Evolutionary conservation across 2,888 invertebrate genomes (phyloP).

Genomic region (Pseudanteris insignis): DNA sequence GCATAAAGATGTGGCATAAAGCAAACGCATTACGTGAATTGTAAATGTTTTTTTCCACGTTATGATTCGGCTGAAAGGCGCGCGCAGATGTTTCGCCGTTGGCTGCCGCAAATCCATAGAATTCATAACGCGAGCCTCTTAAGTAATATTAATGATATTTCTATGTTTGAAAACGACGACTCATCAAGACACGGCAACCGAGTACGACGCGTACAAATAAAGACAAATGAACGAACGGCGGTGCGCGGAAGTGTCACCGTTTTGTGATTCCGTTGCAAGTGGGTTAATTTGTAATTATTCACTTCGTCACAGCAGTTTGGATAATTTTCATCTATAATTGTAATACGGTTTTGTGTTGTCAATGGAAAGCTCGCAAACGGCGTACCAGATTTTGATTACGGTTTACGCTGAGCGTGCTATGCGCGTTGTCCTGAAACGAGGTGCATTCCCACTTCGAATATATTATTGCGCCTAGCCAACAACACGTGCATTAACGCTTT

Average conservation of each 20-base stretch:
- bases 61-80: constrained; percentile 7
- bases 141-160: constrained; percentile 45
- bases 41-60: constrained; percentile 8
- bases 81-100: constrained; percentile 1
- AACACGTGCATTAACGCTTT: constrained; percentile 7
- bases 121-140: constrained; percentile 25
- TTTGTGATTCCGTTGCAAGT: constrained; percentile 40
- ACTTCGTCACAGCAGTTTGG: constrained; percentile 45
- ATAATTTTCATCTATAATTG: constrained; percentile 40
- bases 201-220: constrained; percentile 45
- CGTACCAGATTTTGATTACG: constrained; percentile 35
- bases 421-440: constrained; percentile 11
- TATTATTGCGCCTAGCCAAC: constrained; percentile 32
- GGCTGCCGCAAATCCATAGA: constrained; percentile 14
- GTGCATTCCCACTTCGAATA: constrained; percentile 30
- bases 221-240: constrained; percentile 45
- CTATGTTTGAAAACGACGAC: constrained; percentile 32
- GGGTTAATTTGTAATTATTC: constrained; percentile 52
- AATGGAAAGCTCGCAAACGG: constrained; percentile 42
- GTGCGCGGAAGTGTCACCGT: constrained; percentile 33
- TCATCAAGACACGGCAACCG: constrained; percentile 34
- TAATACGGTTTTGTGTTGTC: constrained; percentile 27
- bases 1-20: constrained; percentile 1
- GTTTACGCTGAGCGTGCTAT: constrained; percentile 9
- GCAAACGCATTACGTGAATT: constrained; percentile 6